Percentiles rank a stretch among this genome's conserved stretches.
Evolutionary conservation across 2,113 vertebrate genomes (phyloP).

Genomic region (Aptenodytes forsteri): DNA sequence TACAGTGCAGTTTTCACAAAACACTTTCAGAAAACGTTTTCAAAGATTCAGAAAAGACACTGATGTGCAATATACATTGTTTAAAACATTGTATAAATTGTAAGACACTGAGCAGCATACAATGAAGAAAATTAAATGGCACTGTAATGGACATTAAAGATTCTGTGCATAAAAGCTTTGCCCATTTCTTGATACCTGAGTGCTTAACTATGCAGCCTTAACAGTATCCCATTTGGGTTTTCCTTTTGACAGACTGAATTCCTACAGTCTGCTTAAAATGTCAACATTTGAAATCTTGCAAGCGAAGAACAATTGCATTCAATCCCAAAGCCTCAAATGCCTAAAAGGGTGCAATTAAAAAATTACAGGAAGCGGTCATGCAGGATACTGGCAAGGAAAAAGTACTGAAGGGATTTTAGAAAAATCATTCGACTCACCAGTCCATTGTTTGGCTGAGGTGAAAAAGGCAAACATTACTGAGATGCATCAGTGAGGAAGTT

Average conservation of each 20-base stretch:
- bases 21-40: background rate
- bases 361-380: slow-evolving; percentile 58
- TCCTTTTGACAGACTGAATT: background rate
- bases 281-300: background rate
- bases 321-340: background rate
- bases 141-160: background rate
- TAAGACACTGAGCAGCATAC: background rate
- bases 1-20: background rate
- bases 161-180: background rate
- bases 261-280: background rate
- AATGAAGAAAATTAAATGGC: background rate
- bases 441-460: slow-evolving; percentile 76
- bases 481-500: slow-evolving; percentile 44
- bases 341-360: slow-evolving; percentile 15
- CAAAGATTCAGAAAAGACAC: background rate
- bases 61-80: background rate
- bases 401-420: background rate
- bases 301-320: slow-evolving; percentile 5
- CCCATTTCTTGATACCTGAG: slow-evolving; percentile 38
- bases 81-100: background rate
- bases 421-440: slow-evolving; percentile 66
- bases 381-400: slow-evolving; percentile 41
- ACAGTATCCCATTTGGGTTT: background rate
- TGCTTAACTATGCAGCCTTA: slow-evolving; percentile 26
- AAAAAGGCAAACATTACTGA: slow-evolving; percentile 70